These are phyloP conservation scores for Notothenia coriiceps DNA, from an alignment of 2,113 vertebrate genomes.

Conservation along the genomic window DNA sequence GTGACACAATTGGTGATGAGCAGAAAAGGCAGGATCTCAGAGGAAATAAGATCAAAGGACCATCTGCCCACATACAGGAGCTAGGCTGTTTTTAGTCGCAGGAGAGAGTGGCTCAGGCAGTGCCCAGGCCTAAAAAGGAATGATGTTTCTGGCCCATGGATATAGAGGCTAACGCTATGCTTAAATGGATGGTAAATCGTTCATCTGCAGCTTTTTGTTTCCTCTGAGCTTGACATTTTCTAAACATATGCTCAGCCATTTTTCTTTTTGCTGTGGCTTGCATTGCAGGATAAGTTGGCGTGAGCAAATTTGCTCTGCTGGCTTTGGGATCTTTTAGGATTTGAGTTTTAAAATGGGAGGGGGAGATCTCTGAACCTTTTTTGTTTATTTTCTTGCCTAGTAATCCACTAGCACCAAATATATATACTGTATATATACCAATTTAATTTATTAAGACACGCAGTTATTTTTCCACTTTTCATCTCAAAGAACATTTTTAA, in stretches of 20 bases:
- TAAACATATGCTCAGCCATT: slow-evolving; percentile 51
- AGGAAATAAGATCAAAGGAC: slow-evolving; percentile 83
- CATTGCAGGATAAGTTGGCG: slow-evolving; percentile 37
- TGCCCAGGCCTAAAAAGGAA: slow-evolving; percentile 49
- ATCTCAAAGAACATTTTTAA: not conserved
- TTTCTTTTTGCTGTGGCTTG: slow-evolving; percentile 47
- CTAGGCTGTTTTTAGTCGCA: slow-evolving; percentile 40
- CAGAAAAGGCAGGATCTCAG: slow-evolving; percentile 78
- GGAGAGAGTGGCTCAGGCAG: slow-evolving; percentile 42
- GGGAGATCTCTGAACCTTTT: not conserved
- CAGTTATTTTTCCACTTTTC: not conserved
- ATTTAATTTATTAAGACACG: not conserved
- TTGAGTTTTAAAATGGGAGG: slow-evolving; percentile 20
- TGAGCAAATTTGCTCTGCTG: slow-evolving; percentile 44
- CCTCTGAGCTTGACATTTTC: slow-evolving; percentile 46
- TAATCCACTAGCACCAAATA: not conserved
- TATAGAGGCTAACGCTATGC: slow-evolving; percentile 53
- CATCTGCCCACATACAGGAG: slow-evolving; percentile 77
- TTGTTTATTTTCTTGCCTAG: not conserved
- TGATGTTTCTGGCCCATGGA: slow-evolving; percentile 64
- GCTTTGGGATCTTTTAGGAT: slow-evolving; percentile 29
- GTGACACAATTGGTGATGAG: slow-evolving; percentile 73
- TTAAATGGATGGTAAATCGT: slow-evolving; percentile 57
- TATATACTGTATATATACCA: not conserved
- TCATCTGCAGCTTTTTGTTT: slow-evolving; percentile 63